Conservation (phyloP, 2,797 vertebrate species). For the Myotis planiceps region DNA sequence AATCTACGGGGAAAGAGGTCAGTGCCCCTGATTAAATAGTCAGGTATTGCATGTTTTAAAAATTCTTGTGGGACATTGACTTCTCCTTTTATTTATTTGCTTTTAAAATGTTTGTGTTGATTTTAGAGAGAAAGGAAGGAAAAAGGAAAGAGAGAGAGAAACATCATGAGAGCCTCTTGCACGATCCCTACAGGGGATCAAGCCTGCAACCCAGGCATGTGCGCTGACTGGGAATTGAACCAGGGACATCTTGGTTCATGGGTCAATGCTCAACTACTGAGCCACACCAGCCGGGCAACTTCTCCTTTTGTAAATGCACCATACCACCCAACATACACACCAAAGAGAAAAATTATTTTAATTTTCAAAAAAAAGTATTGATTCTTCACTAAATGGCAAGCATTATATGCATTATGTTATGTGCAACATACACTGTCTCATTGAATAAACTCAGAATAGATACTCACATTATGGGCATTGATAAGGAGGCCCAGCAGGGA, state of each 20-base stretch:
- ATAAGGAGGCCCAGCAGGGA: neutral
- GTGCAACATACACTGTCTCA: neutral
- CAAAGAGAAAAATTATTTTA: neutral
- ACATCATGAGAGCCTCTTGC: neutral
- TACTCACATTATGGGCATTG: neutral
- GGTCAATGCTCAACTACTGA: neutral
- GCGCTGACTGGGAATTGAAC: no score
- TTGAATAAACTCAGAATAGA: neutral
- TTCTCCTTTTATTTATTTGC: neutral
- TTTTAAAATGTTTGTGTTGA: neutral
- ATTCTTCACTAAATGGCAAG: neutral
- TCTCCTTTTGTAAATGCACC: neutral
- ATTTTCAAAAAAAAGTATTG: neutral
- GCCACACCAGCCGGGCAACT: neutral
- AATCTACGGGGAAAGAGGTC: neutral
- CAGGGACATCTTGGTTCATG: neutral
- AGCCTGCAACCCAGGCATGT: neutral
- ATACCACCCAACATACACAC: neutral
- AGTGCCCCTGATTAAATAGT: neutral
- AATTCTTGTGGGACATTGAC: neutral
- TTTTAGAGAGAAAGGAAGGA: neutral
- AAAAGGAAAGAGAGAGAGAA: neutral
- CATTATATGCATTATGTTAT: neutral
- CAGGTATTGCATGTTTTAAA: neutral
- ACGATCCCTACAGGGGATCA: neutral